Evolutionary conservation across 2,797 vertebrate genomes (phyloP).

Genomic region (Tangara arthus): DNA sequence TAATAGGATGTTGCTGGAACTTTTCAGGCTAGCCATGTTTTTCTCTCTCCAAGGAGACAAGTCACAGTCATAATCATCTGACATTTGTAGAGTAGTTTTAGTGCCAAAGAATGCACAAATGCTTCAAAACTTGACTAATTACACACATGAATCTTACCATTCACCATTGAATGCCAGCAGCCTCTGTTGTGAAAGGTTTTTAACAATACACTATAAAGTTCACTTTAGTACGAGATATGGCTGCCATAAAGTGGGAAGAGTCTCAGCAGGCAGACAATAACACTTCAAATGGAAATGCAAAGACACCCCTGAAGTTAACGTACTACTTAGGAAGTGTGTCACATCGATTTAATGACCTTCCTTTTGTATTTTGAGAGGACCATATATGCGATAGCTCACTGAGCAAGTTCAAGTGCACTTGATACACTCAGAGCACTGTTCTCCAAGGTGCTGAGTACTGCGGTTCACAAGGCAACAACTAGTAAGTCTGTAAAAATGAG

Average conservation of each 20-base stretch:
- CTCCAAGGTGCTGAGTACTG: background rate
- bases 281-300: slow-evolving; percentile 16
- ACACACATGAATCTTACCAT: background rate
- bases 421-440: background rate
- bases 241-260: background rate
- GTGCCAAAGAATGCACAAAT: background rate
- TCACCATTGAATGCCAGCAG: background rate
- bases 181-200: background rate
- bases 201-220: background rate
- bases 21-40: background rate
- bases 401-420: slow-evolving; percentile 8
- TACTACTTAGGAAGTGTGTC: background rate
- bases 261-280: slow-evolving; percentile 25
- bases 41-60: slow-evolving; percentile 15
- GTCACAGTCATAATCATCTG: background rate
- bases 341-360: background rate
- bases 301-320: background rate
- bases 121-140: slow-evolving; percentile 22
- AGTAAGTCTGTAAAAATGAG: background rate
- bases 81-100: background rate
- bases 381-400: background rate
- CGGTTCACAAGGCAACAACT: slow-evolving; percentile 1
- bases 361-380: slow-evolving; percentile 9
- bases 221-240: background rate
- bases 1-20: background rate